phyloP scores from a whole-genome alignment of 2,888 invertebrate genomes.

The Meiosimyza decipiens region DNA sequence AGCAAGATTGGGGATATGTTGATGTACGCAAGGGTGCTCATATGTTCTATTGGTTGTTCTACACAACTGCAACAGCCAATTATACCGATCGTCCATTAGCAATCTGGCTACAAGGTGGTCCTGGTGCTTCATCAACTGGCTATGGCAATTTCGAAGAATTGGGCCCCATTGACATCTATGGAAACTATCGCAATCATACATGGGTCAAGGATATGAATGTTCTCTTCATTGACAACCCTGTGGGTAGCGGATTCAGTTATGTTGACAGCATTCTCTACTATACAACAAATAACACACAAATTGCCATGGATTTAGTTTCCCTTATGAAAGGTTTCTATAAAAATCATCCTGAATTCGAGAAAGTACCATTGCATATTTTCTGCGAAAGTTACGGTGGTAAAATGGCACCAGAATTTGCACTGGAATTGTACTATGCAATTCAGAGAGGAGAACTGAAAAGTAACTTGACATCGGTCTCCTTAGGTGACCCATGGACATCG shows the following conservation, averaged over 20 bases:
- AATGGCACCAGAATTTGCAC: conserved; percentile 88
- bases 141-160: conserved; percentile 90
- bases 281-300: conserved; percentile 72
- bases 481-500: conserved; percentile 92
- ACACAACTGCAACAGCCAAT: conserved; percentile 73
- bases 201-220: conserved; percentile 86
- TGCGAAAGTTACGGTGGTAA: conserved; percentile 94
- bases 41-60: conserved; percentile 91
- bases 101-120: conserved; percentile 93
- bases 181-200: conserved; percentile 76
- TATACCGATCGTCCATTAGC: conserved; percentile 78
- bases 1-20: conserved; percentile 81
- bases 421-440: conserved; percentile 71
- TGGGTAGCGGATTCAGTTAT: conserved; percentile 89
- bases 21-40: conserved; percentile 79
- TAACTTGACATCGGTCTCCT: conserved; percentile 80
- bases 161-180: conserved; percentile 77
- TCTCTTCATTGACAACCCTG: conserved; percentile 90
- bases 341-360: conserved; percentile 76
- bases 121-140: conserved; percentile 82
- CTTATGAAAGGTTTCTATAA: conserved; percentile 78
- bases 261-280: conserved; percentile 70
- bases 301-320: conserved; percentile 80
- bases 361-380: conserved; percentile 83
- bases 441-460: conserved; percentile 72